phyloP scores from a whole-genome alignment of 2,888 invertebrate genomes.

The Lydus trimaculatus region DNA sequence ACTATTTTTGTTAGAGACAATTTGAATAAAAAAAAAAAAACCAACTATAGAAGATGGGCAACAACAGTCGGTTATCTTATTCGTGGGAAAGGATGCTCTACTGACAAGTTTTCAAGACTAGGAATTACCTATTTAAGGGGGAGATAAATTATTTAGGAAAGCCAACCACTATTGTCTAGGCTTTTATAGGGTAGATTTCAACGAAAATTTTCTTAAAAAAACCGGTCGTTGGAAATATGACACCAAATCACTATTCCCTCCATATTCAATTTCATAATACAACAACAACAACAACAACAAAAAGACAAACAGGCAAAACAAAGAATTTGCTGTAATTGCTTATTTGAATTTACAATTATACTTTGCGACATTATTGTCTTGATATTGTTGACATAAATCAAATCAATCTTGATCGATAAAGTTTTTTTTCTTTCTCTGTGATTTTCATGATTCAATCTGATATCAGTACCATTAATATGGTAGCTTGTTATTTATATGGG shows the following conservation, averaged over 20 bases:
- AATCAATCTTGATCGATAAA: background rate
- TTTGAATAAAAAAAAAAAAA: background rate
- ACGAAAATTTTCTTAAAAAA: background rate
- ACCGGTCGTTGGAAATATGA: slow-evolving; percentile 1
- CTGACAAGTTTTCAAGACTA: slow-evolving; percentile 14
- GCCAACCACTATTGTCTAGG: background rate
- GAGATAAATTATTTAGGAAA: slow-evolving; percentile 11
- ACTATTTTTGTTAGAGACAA: background rate
- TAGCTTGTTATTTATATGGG: background rate
- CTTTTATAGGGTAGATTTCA: background rate
- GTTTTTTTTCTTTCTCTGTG: background rate
- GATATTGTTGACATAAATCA: background rate
- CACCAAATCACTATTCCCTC: background rate
- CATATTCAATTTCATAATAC: background rate
- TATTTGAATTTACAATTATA: background rate
- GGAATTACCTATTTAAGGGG: slow-evolving; percentile 15
- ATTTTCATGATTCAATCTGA: background rate
- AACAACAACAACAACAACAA: background rate
- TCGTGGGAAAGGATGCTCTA: slow-evolving; percentile 15
- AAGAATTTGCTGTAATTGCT: background rate
- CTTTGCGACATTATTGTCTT: too few relatives aligned
- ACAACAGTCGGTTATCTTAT: slow-evolving; percentile 7
- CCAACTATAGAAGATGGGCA: background rate
- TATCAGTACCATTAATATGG: background rate
- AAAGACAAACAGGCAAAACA: background rate